phyloP scores from a whole-genome alignment of 2,113 vertebrate species.

The Apteryx owenii region DNA sequence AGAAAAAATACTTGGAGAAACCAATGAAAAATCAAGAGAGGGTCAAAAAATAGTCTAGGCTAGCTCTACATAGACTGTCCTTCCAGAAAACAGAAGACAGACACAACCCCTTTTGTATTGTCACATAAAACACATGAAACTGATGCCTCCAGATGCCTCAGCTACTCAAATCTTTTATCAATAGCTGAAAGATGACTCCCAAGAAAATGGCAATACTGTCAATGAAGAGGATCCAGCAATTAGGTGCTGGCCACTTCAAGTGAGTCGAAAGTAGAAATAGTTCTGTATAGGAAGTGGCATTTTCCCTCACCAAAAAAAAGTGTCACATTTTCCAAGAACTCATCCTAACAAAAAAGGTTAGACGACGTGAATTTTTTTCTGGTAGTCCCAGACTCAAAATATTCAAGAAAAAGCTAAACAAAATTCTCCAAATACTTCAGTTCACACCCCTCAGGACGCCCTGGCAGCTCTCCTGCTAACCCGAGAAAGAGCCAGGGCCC shows the following conservation, averaged over 20 bases:
- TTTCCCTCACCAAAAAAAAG: not conserved
- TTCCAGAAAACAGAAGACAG: not conserved
- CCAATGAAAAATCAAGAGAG: not conserved
- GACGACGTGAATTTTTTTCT: fast-evolving
- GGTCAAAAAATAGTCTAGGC: not conserved
- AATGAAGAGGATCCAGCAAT: not conserved
- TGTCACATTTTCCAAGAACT: not conserved
- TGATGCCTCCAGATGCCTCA: not conserved
- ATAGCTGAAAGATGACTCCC: not conserved
- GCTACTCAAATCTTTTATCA: not conserved
- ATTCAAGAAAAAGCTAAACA: not conserved
- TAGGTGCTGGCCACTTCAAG: not conserved
- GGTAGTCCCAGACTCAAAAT: not conserved
- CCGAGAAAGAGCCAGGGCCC: not conserved
- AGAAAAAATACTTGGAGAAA: not conserved
- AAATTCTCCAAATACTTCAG: not conserved
- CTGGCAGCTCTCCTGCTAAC: not conserved
- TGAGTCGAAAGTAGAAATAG: not conserved
- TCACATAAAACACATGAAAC: not conserved
- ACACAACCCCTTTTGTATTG: not conserved
- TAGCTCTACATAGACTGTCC: not conserved
- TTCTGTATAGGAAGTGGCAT: not conserved
- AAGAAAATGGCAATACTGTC: not conserved
- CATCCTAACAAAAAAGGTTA: not conserved
- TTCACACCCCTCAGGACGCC: not conserved